These are phyloP conservation scores for Carassius auratus DNA, from an alignment of 2,113 vertebrate genomes.

Conservation along the genomic window DNA sequence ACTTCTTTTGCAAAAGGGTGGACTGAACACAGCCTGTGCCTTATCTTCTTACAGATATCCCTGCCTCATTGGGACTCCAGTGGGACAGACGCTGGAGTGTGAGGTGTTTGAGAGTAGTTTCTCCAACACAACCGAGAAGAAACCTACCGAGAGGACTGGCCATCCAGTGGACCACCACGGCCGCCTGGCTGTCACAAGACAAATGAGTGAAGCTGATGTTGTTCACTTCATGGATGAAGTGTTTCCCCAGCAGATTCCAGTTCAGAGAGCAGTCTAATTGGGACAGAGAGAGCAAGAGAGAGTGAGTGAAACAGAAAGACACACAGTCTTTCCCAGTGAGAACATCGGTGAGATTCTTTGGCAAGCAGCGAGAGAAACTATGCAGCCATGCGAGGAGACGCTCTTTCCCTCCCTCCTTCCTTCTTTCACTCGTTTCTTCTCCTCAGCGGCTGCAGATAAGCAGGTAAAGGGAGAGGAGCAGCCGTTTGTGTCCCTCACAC, in stretches of 20 bases:
- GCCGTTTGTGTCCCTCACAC: slow-evolving; percentile 55
- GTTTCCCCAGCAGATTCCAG: slow-evolving; percentile 82
- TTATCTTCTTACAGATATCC: background rate
- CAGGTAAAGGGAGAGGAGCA: slow-evolving; percentile 57
- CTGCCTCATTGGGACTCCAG: background rate
- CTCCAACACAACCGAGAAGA: background rate
- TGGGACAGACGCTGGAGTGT: background rate
- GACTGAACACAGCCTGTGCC: too few species aligned
- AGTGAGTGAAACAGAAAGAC: background rate
- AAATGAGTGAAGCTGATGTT: slow-evolving; percentile 91
- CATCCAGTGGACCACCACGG: slow-evolving; percentile 89
- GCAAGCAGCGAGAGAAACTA: slow-evolving; percentile 31
- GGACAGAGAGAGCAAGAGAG: background rate
- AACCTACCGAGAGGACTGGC: slow-evolving; percentile 85
- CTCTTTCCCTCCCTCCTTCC: background rate
- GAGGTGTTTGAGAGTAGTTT: background rate
- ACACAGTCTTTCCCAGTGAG: background rate
- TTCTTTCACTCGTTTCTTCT: slow-evolving; percentile 2
- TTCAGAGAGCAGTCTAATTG: slow-evolving; percentile 87
- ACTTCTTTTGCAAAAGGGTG: background rate
- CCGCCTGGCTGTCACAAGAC: slow-evolving; percentile 87
- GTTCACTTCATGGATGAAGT: slow-evolving; percentile 87
- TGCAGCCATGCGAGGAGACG: too few species aligned
- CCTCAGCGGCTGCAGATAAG: slow-evolving; percentile 26
- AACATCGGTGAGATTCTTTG: slow-evolving; percentile 33